A percentile compares a stretch with the other conserved stretches of the same genome.
Conservation (phyloP, 2,888 invertebrate genomes). For the Andrena fulva region DNA sequence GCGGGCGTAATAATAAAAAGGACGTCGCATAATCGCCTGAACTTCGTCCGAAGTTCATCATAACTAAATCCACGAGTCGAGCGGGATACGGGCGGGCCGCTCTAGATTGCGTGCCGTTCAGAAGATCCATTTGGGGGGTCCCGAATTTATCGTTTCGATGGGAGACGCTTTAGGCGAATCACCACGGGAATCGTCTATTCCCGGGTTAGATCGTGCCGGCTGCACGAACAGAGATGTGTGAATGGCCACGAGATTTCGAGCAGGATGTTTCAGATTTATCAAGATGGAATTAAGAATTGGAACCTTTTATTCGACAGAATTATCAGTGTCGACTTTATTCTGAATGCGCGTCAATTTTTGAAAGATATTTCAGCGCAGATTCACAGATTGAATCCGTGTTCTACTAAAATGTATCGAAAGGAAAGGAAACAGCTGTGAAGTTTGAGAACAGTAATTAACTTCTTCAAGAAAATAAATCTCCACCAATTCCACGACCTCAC, state of each 20-base stretch:
- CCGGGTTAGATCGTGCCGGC: slow-evolving; percentile 36
- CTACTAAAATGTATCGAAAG: no score
- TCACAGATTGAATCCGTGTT: no score
- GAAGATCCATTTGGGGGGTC: slow-evolving; percentile 61
- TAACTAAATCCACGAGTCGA: slow-evolving; percentile 53
- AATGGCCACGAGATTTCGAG: slow-evolving; percentile 42
- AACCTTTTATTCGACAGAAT: background rate
- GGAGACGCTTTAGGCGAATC: slow-evolving; percentile 57
- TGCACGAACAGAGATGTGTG: slow-evolving; percentile 32
- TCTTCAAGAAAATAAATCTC: no score
- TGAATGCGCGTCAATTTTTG: background rate
- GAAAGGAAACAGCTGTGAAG: no score
- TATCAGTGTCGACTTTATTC: background rate
- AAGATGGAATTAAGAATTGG: background rate
- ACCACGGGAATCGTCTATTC: slow-evolving; percentile 49
- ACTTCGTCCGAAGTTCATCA: slow-evolving; percentile 47
- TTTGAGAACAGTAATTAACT: no score
- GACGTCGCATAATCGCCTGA: slow-evolving; percentile 61
- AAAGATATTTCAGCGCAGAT: no score
- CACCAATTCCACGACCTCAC: no score
- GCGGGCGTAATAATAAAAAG: slow-evolving; percentile 39
- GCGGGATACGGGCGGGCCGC: slow-evolving; percentile 45
- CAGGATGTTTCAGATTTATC: background rate
- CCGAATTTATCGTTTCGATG: slow-evolving; percentile 72
- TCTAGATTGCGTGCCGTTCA: slow-evolving; percentile 68